A percentile compares a stretch with the other conserved stretches of the same genome.
phyloP scores from a whole-genome alignment of 2,113 vertebrate species.

The Synchiropus splendidus region DNA sequence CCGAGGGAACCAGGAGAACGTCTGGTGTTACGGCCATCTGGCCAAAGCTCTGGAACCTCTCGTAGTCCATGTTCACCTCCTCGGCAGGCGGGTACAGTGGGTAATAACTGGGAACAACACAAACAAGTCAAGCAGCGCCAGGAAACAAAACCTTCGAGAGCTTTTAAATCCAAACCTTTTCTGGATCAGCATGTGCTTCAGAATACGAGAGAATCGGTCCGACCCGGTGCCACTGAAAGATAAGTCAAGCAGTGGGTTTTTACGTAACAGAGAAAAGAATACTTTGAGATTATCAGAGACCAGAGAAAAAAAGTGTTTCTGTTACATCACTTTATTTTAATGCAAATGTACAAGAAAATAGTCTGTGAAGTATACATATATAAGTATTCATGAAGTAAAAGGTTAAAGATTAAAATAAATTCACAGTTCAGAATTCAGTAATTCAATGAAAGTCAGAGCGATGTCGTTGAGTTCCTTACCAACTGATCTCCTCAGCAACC shows the following conservation, averaged over 20 bases:
- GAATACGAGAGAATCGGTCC: slow-evolving; percentile 81
- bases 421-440: too few relatives aligned
- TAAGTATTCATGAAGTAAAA: too few relatives aligned
- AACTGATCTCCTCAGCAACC: slow-evolving; percentile 86
- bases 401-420: too few relatives aligned
- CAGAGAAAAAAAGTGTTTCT: too few relatives aligned
- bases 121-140: neutral
- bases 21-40: slow-evolving; percentile 75
- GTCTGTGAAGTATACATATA: too few relatives aligned
- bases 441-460: neutral
- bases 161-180: slow-evolving; percentile 71
- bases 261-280: too few relatives aligned
- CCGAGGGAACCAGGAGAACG: slow-evolving; percentile 77
- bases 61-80: slow-evolving; percentile 81
- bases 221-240: slow-evolving; percentile 53
- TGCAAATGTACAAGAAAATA: too few relatives aligned
- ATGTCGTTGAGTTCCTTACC: slow-evolving; percentile 55
- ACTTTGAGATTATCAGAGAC: too few relatives aligned
- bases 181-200: slow-evolving; percentile 85
- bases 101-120: slow-evolving; percentile 70
- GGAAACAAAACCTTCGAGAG: neutral
- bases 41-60: slow-evolving; percentile 63
- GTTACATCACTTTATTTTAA: too few relatives aligned
- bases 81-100: slow-evolving; percentile 83
- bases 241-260: too few relatives aligned